A percentile compares a stretch with the other conserved stretches of the same genome.
Conservation (phyloP, 2,113 vertebrate species). For the Chloropsis hardwickii region DNA sequence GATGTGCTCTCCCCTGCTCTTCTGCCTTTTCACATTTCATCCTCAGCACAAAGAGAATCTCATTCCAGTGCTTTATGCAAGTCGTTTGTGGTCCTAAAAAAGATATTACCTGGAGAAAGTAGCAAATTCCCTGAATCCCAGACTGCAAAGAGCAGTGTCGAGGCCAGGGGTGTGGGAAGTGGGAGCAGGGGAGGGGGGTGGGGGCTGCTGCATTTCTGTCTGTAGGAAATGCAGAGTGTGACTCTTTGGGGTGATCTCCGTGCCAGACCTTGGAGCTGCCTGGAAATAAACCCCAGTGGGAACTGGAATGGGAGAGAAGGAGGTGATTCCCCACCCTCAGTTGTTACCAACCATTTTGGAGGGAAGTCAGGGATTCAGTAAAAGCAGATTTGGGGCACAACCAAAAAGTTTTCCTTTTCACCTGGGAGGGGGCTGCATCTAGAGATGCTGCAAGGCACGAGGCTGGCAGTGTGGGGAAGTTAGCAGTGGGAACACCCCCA, state of each 20-base stretch:
- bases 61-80: neutral
- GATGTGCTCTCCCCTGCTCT: neutral
- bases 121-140: neutral
- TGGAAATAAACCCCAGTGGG: neutral
- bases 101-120: neutral
- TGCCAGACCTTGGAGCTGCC: neutral
- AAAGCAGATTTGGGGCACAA: neutral
- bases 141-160: fast-evolving
- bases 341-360: neutral
- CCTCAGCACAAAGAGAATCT: neutral
- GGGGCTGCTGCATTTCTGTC: neutral
- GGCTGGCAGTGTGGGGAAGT: neutral
- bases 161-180: neutral
- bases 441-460: neutral
- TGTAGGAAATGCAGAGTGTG: neutral
- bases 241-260: neutral
- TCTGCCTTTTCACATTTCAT: neutral
- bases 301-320: fast-evolving
- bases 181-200: neutral
- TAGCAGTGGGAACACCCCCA: neutral
- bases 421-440: neutral
- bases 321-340: neutral
- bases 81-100: neutral
- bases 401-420: neutral
- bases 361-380: neutral